A percentile compares a stretch with the other conserved stretches of the same genome.
Evolutionary conservation across 2,113 vertebrate species (phyloP).

Genomic region (Ochotona princeps): DNA sequence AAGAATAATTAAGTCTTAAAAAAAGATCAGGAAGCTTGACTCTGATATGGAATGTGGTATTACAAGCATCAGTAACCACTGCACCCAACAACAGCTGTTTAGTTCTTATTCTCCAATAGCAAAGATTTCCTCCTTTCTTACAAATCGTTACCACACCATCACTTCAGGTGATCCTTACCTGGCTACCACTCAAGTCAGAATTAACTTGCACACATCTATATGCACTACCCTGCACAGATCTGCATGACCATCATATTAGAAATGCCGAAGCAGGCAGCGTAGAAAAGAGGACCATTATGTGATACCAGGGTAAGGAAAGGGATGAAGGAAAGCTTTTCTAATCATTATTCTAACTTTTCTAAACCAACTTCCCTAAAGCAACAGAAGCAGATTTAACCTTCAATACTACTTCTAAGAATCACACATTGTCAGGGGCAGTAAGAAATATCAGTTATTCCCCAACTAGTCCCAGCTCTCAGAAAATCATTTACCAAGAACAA

Average conservation of each 20-base stretch:
- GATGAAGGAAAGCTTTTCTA: conserved; percentile 3
- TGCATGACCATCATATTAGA: background rate
- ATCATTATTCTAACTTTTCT: conserved; percentile 17
- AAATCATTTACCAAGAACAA: background rate
- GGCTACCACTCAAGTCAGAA: background rate
- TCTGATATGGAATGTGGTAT: too few species aligned
- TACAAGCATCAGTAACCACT: too few species aligned
- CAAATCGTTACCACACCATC: background rate
- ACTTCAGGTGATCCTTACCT: background rate
- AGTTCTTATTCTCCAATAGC: background rate
- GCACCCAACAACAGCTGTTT: too few species aligned
- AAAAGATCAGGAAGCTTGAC: too few species aligned
- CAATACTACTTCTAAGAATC: background rate
- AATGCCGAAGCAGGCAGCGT: background rate
- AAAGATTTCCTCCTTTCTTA: background rate
- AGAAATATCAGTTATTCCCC: background rate
- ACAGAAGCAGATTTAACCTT: conserved; percentile 52
- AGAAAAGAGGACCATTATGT: background rate
- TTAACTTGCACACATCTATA: background rate
- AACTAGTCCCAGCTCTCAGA: conserved; percentile 20
- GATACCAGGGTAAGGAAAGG: background rate
- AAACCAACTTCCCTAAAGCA: conserved; percentile 1
- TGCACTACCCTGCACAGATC: background rate
- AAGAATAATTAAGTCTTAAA: too few species aligned
- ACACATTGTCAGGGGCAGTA: conserved; percentile 9